Base-by-base conservation (phyloP, 2,888 invertebrate genomes). In the Aromia moschata region DNA sequence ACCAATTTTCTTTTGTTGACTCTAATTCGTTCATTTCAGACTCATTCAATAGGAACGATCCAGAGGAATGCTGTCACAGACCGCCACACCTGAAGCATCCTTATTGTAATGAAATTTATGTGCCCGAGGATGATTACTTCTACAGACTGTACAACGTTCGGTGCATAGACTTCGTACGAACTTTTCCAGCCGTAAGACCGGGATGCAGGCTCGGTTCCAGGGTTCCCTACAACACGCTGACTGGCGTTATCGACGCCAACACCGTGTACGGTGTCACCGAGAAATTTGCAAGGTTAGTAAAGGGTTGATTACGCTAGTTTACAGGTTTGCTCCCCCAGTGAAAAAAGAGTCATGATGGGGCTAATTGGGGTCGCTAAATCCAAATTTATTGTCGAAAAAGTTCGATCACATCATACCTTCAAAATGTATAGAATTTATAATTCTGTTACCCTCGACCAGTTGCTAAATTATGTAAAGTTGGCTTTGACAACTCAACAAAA, bases 61-160 rank as follows among this genome's bases (percentile, higher is more conserved):
- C 94, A 1, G 94, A 94, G 79, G 94, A 94, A 79, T 95, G 94
- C 79, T 95, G 94, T 81, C 86, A 90, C 74, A 86, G 92, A 15
- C 91, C 93, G 0, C 84, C 87, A 10, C 93, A 93, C 72, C 83
- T 90, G 51, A 93, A 92, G 77, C 94, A 95, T 81, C 94, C 94
- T 0, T 94, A 94, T 79, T 96, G 96, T 77, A 90, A 94, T 80
- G 94, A 95, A 82, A 93, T 96, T 71, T 83, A 86, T 55, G 89
- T 96, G 45, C 94, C 95, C 0, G 92, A 91, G 68, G 93, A 95
- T 76, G 96, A 96, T 78, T 92, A 93, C 78, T 95, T 96, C 85
- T 96, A 93, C 83, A 86, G 90, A 2, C 83, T 92, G 36, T 94
- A 91, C 79, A 87, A 90, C 68, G 90, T 94, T 47, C 89, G 89